phyloP scores from a whole-genome alignment of 2,888 invertebrate genomes.

The Cerastis leucographa region DNA sequence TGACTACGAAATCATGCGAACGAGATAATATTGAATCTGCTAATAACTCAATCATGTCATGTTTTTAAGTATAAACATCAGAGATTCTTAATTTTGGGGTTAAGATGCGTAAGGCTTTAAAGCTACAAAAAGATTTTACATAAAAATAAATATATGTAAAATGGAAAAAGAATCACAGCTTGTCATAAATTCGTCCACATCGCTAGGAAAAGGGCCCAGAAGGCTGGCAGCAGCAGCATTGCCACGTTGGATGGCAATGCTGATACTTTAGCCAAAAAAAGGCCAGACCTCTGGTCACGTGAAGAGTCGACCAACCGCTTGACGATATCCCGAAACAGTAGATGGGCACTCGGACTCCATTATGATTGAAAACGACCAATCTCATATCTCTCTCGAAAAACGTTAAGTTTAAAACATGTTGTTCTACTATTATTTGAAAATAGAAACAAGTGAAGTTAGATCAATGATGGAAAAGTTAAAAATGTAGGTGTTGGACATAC shows the following conservation, averaged over 20 bases:
- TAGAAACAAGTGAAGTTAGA: not conserved
- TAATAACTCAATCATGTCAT: not conserved
- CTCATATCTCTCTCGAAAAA: not conserved
- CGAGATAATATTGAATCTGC: not conserved
- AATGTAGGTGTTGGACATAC: not conserved
- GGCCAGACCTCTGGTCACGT: too few species aligned
- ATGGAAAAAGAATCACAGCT: too few species aligned
- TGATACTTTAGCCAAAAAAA: too few species aligned
- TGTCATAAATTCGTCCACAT: not conserved
- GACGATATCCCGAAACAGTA: too few species aligned
- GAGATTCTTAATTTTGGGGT: not conserved
- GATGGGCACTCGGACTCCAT: not conserved
- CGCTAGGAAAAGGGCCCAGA: not conserved
- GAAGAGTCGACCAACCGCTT: too few species aligned
- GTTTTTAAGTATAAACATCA: not conserved
- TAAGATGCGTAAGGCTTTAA: not conserved
- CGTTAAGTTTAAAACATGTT: not conserved
- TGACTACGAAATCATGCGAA: conserved; percentile 12
- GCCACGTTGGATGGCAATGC: not conserved
- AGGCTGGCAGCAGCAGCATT: not conserved
- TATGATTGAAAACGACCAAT: too few species aligned
- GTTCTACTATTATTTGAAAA: not conserved
- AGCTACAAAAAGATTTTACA: not conserved
- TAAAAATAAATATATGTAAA: too few species aligned
- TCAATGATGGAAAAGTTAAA: not conserved